Base-by-base conservation (phyloP, 1,140 invertebrate genomes). In the Brachionus plicatilis region DNA sequence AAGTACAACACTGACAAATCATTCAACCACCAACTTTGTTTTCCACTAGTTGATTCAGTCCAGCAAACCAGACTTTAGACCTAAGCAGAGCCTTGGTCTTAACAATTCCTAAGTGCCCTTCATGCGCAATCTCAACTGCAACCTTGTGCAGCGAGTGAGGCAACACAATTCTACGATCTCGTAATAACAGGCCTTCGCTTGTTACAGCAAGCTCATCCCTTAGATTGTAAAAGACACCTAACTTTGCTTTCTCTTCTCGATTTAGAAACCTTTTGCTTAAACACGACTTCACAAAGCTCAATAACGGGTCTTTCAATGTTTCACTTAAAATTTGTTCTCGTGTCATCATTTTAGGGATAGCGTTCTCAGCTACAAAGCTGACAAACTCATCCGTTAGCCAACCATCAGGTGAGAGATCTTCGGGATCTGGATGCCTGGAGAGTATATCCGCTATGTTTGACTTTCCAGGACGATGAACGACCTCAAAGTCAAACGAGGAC, bases 81-180 rank as follows among this genome's bases (percentile, higher is more conserved):
- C 85, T 47, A 0, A 87, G 45, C 50, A 86, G 75, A 17, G 80
- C 72, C 82, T 86, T 86, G 3, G 86, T 86, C 83, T 85, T 85
- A n/a, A 75, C 60, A 45, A 86, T 86, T 7, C 85, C 85, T 29
- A 85, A 60, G 68, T 86, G 84, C 33, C 79, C 85, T 56, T 85
- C 82, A 37, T 86, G 83, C 11, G 84, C 86, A 50, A 84, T 60
- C 80, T 84, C 84, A 27, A 86, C 85, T 3, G 83, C 70, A 27
- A 60, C 53, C 20, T 66, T 79, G 14, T 85, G 84, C 3, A 86
- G 68, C 20, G 29, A 83, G 3, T 53, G n/a, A 50, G 85, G 86
- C 9, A 86, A 72, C 3, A 87, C 76, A 24, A 87, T 85, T 41
- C 72, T 80, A 14, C 70, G 72, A 11, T 33, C 29, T 84, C 84